Conservation (phyloP, 1,140 invertebrate species). For the Phenacoccus solenopsis region DNA sequence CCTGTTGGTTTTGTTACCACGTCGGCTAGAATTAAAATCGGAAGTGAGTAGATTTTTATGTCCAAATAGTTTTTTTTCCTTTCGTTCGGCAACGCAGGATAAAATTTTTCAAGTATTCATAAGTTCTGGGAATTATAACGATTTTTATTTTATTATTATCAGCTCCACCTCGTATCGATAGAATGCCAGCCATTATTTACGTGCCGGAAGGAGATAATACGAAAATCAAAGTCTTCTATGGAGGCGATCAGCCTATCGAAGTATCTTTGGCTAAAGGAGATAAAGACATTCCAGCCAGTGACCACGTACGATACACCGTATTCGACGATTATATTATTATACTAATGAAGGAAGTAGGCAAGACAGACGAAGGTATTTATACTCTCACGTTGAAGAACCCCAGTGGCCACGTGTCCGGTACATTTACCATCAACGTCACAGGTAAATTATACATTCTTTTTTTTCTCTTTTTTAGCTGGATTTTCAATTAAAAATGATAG, state of each 20-base stretch:
- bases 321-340: constrained; percentile 95
- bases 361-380: constrained; percentile 73
- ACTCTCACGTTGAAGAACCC: constrained; percentile 81
- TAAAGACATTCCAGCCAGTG: constrained; percentile 52
- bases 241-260: constrained; percentile 82
- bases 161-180: constrained; percentile 85
- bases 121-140: not conserved
- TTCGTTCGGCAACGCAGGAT: not conserved
- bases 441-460: constrained; percentile 36
- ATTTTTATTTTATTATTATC: constrained; percentile 22
- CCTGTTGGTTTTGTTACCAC: constrained; percentile 77
- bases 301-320: constrained; percentile 69
- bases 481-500: too few species aligned
- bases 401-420: constrained; percentile 69
- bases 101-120: not conserved
- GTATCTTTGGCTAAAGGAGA: constrained; percentile 72
- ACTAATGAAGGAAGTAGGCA: constrained; percentile 74
- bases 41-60: constrained; percentile 45
- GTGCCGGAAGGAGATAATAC: constrained; percentile 88
- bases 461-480: not conserved
- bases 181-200: constrained; percentile 77
- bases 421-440: constrained; percentile 77
- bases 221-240: constrained; percentile 86
- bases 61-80: too few species aligned
- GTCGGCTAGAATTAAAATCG: constrained; percentile 75